phyloP scores from a whole-genome alignment of 1,140 invertebrate species.

The Arctopsyche grandis region DNA sequence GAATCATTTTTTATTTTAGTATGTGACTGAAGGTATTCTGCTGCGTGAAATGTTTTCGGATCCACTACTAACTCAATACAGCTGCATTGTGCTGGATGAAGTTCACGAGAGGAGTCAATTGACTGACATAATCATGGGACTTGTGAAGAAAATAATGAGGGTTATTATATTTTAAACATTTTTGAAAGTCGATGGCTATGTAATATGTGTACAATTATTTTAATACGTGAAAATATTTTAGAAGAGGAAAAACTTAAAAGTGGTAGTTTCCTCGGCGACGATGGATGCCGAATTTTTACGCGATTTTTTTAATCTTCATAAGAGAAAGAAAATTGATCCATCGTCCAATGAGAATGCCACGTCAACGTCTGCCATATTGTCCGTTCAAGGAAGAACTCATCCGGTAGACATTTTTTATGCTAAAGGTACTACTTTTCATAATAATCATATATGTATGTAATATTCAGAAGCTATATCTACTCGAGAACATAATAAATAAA shows the following conservation, averaged over 20 bases:
- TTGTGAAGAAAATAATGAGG: constrained; percentile 91
- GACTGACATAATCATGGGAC: constrained; percentile 93
- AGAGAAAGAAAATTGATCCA: constrained; percentile 58
- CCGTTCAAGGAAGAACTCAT: constrained; percentile 88
- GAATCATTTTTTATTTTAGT: constrained; percentile 71
- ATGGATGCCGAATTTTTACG: constrained; percentile 89
- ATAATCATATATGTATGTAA: neutral
- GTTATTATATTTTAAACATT: constrained; percentile 58
- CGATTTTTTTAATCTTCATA: constrained; percentile 88
- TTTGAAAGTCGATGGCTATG: neutral
- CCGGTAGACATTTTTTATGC: constrained; percentile 90
- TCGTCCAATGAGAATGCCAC: constrained; percentile 60
- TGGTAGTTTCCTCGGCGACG: constrained; percentile 95
- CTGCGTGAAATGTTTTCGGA: constrained; percentile 95
- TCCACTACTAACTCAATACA: constrained; percentile 89
- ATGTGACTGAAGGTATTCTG: constrained; percentile 95
- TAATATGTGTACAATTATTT: neutral
- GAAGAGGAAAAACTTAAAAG: constrained; percentile 84
- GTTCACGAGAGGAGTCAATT: constrained; percentile 94
- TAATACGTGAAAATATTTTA: constrained; percentile 60
- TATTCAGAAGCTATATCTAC: neutral
- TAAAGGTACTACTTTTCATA: constrained; percentile 63
- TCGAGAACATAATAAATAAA: neutral
- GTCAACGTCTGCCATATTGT: constrained; percentile 85
- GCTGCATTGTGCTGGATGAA: constrained; percentile 94